These are phyloP conservation scores for Peucedramus taeniatus DNA, from an alignment of 2,113 vertebrate genomes.

Conservation along the genomic window DNA sequence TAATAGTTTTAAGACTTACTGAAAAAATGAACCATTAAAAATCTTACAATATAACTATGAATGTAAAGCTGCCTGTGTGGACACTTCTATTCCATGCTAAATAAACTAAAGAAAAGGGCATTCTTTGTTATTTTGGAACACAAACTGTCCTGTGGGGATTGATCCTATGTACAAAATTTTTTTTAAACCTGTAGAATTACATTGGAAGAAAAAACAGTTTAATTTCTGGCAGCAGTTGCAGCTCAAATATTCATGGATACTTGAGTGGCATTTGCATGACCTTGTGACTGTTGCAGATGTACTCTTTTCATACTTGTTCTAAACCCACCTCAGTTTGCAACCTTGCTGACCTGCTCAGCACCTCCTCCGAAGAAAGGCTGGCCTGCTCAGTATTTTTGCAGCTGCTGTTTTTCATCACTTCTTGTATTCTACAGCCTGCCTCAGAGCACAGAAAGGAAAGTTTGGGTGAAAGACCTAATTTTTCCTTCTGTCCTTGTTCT, in stretches of 20 bases:
- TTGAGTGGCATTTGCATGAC: background rate
- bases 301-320: background rate
- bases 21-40: background rate
- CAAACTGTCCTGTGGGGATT: background rate
- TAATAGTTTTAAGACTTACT: background rate
- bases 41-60: background rate
- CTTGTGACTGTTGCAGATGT: background rate
- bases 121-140: background rate
- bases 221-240: background rate
- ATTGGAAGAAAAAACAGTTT: background rate
- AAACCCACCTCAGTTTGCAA: background rate
- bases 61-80: background rate
- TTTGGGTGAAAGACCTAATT: background rate
- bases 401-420: background rate
- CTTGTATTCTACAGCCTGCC: background rate
- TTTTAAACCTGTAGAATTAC: background rate
- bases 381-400: background rate
- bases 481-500: background rate
- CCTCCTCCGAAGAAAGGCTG: background rate
- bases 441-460: background rate
- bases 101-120: background rate
- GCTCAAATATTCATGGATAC: background rate
- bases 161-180: background rate
- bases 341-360: background rate
- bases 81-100: background rate